Evolutionary conservation across 2,113 vertebrate species (phyloP).

Genomic region (Rhizomys pruinosus): DNA sequence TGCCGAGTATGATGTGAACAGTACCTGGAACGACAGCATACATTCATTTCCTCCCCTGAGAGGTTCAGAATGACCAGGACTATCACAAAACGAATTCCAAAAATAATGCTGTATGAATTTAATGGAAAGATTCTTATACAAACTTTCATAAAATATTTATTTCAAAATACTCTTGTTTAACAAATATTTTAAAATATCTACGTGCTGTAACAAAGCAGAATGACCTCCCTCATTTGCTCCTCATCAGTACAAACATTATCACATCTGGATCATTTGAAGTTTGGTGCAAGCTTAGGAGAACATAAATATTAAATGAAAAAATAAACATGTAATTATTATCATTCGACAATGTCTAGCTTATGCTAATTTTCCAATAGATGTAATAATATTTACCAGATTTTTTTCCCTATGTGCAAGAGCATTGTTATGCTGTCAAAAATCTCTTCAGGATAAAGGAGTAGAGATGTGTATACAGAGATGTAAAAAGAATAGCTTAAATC

Average conservation of each 20-base stretch:
- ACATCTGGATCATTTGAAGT: not conserved
- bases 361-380: conserved; percentile 9
- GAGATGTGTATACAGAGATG: not conserved
- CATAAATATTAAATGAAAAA: conserved; percentile 48
- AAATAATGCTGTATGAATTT: not conserved
- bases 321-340: conserved; percentile 30
- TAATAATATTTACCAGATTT: not conserved
- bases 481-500: not conserved
- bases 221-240: not conserved
- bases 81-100: not conserved
- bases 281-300: not conserved
- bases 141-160: not conserved
- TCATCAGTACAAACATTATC: not conserved
- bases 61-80: not conserved
- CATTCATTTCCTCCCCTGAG: not conserved
- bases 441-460: not conserved
- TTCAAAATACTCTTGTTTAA: not conserved
- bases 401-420: conserved; percentile 4
- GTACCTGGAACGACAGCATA: not conserved
- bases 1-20: not conserved
- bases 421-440: conserved; percentile 27
- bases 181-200: not conserved
- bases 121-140: not conserved
- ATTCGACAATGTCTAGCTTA: not conserved
- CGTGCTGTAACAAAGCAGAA: not conserved